These are phyloP conservation scores for Plotosus lineatus DNA, from an alignment of 2,113 vertebrate species.

Conservation along the genomic window DNA sequence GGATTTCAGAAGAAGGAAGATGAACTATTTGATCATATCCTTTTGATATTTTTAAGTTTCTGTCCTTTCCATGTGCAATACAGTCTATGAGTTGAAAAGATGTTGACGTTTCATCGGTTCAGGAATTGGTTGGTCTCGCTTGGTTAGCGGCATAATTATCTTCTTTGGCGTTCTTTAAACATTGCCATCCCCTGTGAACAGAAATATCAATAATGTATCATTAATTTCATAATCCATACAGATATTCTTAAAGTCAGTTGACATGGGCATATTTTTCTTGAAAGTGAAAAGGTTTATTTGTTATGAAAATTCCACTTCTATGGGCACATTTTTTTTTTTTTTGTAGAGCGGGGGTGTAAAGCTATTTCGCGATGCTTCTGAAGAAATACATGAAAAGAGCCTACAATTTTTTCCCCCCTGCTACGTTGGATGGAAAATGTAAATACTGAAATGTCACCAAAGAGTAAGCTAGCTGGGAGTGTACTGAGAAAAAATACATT, in stretches of 20 bases:
- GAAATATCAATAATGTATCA: background rate
- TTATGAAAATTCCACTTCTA: background rate
- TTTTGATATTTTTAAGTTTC: conserved; percentile 82
- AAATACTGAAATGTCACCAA: background rate
- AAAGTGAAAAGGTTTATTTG: background rate
- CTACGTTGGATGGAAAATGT: background rate
- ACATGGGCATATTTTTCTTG: background rate
- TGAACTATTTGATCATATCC: conserved; percentile 89
- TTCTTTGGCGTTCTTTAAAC: conserved; percentile 27
- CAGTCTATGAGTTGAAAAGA: background rate
- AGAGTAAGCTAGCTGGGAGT: too few species aligned
- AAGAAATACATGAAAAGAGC: background rate
- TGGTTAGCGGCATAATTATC: conserved; percentile 4
- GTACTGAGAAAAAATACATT: background rate
- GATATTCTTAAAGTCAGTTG: background rate
- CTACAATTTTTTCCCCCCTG: background rate
- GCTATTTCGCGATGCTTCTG: too few species aligned
- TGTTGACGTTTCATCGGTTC: background rate
- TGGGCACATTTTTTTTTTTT: background rate
- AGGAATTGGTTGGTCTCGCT: background rate
- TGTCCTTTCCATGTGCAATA: conserved; percentile 55
- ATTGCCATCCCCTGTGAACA: conserved; percentile 1
- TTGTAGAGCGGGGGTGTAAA: background rate
- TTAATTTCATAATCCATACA: background rate
- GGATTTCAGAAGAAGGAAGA: conserved; percentile 97